Conservation (phyloP, 2,113 vertebrate genomes). For the Oriolus oriolus region DNA sequence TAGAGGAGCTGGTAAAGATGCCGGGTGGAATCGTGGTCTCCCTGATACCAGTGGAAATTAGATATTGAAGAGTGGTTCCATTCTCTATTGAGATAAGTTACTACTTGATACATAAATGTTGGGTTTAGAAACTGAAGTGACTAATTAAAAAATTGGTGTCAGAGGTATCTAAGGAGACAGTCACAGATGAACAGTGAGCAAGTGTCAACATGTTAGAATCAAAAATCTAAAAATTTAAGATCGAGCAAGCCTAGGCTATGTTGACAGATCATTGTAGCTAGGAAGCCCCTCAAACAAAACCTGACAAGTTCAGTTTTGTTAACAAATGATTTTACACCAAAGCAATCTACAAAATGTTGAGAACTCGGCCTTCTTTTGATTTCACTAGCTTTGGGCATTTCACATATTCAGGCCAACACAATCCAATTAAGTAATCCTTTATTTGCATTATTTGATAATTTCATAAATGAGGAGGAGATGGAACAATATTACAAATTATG, state of each 20-base stretch:
- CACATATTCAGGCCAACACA: background rate
- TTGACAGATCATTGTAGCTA: background rate
- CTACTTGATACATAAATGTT: background rate
- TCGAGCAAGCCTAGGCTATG: background rate
- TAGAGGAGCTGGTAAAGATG: background rate
- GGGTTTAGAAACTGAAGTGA: background rate
- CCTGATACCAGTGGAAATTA: background rate
- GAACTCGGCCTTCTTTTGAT: background rate
- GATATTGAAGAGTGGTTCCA: fast-evolving
- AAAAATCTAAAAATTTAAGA: background rate
- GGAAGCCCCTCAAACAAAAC: background rate
- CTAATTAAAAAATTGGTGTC: background rate
- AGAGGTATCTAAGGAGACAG: background rate
- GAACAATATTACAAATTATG: background rate
- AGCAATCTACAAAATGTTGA: background rate
- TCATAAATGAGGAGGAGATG: background rate
- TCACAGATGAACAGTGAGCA: background rate
- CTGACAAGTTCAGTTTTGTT: background rate
- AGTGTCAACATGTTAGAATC: background rate
- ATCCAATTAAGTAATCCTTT: background rate
- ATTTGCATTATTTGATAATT: background rate
- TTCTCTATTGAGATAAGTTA: background rate
- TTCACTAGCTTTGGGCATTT: background rate
- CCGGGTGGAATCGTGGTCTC: fast-evolving
- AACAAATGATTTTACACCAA: background rate